A percentile compares a stretch with the other conserved stretches of the same genome.
phyloP scores from a whole-genome alignment of 2,888 invertebrate species.

The Nesidiocoris tenuis region DNA sequence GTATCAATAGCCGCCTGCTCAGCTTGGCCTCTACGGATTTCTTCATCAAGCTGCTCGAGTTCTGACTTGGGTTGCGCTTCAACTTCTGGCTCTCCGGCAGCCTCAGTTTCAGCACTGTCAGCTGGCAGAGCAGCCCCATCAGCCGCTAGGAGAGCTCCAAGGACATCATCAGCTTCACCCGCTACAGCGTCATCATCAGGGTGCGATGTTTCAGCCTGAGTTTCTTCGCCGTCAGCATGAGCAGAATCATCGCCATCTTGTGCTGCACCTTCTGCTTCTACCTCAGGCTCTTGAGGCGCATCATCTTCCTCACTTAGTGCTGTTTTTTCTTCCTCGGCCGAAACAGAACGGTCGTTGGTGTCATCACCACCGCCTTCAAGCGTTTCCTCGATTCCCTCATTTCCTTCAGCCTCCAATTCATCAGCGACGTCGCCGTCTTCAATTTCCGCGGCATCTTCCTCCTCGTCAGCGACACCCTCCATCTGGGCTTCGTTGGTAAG shows the following conservation, averaged over 20 bases:
- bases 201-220: slow-evolving; percentile 10
- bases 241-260: slow-evolving; percentile 16
- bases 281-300: background rate
- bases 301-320: slow-evolving; percentile 4
- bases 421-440: slow-evolving; percentile 1
- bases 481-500: slow-evolving; percentile 17
- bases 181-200: slow-evolving; percentile 27
- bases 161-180: slow-evolving; percentile 18
- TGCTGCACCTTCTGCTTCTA: slow-evolving; percentile 21
- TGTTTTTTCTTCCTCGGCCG: background rate
- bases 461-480: slow-evolving; percentile 22
- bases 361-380: too few relatives aligned
- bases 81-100: slow-evolving; percentile 25
- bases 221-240: slow-evolving; percentile 23
- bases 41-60: slow-evolving; percentile 40
- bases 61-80: slow-evolving; percentile 46
- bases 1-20: slow-evolving; percentile 48
- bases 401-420: slow-evolving; percentile 9
- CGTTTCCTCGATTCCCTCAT: background rate
- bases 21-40: slow-evolving; percentile 8
- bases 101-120: slow-evolving; percentile 39
- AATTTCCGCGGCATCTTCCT: slow-evolving; percentile 8
- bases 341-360: too few relatives aligned
- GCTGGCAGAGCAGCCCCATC: slow-evolving; percentile 43
- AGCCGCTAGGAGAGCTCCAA: slow-evolving; percentile 34